Conservation (phyloP, 2,888 invertebrate genomes). For the Plagodis dolabraria region DNA sequence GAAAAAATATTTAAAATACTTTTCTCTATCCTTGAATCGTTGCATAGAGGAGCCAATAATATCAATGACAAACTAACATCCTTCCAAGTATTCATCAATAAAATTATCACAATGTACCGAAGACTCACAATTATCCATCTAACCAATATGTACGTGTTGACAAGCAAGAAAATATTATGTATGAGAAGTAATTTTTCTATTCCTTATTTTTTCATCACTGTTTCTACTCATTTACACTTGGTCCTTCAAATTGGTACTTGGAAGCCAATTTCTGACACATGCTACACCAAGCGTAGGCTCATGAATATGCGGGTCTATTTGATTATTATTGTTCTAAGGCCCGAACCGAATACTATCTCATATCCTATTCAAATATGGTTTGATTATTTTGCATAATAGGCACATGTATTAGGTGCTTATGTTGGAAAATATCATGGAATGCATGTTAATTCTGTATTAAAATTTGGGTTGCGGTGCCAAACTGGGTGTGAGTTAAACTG, state of each 20-base stretch:
- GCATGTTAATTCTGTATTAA: conserved; percentile 6
- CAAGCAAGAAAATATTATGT: not conserved
- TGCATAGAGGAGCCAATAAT: no score
- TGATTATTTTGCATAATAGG: conserved; percentile 30
- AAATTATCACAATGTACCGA: no score
- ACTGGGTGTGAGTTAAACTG: not conserved
- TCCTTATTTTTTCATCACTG: conserved; percentile 14
- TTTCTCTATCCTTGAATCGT: no score
- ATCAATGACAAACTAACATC: no score
- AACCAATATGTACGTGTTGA: no score
- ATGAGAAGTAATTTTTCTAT: not conserved
- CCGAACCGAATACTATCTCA: conserved; percentile 34
- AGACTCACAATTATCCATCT: no score
- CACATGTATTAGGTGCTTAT: conserved; percentile 26
- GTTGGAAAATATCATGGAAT: conserved; percentile 17
- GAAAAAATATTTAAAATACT: no score
- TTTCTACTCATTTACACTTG: conserved; percentile 16
- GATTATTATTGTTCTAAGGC: conserved; percentile 38
- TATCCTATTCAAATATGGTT: conserved; percentile 37
- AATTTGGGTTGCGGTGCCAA: not conserved
- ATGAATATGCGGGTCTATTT: conserved; percentile 42
- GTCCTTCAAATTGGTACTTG: conserved; percentile 22
- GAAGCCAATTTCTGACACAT: conserved; percentile 34
- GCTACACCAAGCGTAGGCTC: conserved; percentile 34
- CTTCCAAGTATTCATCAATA: no score